These are phyloP conservation scores for Volucella bombylans DNA, from an alignment of 2,888 invertebrate species.

Conservation along the genomic window DNA sequence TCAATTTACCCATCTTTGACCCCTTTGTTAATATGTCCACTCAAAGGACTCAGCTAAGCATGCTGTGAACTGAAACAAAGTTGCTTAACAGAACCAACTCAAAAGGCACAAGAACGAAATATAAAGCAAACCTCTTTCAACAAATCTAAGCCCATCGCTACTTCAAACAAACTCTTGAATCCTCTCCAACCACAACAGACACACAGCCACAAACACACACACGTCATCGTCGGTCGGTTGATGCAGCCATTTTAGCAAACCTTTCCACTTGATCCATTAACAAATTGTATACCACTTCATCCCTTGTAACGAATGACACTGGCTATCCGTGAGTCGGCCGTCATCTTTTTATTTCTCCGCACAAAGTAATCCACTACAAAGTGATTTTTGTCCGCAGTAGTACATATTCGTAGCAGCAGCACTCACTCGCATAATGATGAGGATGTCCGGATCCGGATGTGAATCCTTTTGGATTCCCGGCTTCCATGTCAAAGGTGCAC, in stretches of 20 bases:
- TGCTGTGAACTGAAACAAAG: constrained; percentile 51
- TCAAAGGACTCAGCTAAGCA: constrained; percentile 14
- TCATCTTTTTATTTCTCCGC: constrained; percentile 23
- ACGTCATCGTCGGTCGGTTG: too few relatives aligned
- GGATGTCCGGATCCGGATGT: constrained; percentile 29
- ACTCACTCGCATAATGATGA: constrained; percentile 63
- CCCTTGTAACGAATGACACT: constrained; percentile 54
- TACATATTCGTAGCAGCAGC: constrained; percentile 13
- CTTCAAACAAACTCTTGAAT: constrained; percentile 57
- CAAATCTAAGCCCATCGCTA: constrained; percentile 31
- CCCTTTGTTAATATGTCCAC: not conserved
- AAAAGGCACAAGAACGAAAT: constrained; percentile 5
- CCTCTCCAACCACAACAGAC: constrained; percentile 30
- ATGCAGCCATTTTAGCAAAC: constrained; percentile 51
- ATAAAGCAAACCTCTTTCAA: constrained; percentile 3
- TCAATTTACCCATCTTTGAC: too few relatives aligned
- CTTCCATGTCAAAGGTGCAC: constrained; percentile 29
- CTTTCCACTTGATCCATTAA: constrained; percentile 69
- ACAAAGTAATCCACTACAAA: constrained; percentile 71
- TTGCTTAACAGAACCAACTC: constrained; percentile 36
- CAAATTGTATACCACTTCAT: constrained; percentile 69
- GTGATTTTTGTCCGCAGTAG: constrained; percentile 64
- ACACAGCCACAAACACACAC: not conserved
- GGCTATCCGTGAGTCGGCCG: not conserved
- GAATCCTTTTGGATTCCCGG: constrained; percentile 13